Evolutionary conservation across 2,888 invertebrate genomes (phyloP), one percentile per base, ranked within the genome.

Genomic region (Drosophila histrio): DNA sequence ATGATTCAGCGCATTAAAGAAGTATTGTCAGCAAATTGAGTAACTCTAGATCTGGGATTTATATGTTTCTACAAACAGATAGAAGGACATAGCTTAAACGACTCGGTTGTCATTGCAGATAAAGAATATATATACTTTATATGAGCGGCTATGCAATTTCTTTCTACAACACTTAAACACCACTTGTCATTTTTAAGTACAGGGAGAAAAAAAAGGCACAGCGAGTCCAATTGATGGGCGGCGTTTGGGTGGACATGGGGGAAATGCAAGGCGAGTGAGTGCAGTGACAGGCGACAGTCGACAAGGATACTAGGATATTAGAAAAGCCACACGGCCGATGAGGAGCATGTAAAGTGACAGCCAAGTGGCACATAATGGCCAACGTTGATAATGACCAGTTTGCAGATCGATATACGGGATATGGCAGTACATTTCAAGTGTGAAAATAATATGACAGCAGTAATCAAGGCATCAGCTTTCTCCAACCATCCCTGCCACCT

Each of bases 381-480:
- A 65, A 58, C 60, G 41, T 44, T 73, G 73, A 80, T 83, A 86
- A 83, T 83, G 86, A 77, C 76, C 71, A 66, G 47, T 47, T 39
- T 32, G 50, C 60, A 70, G 70, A 78, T 80, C 80, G 77, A 77
- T 72, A 73, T 50, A 53, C n/a, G 30, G 28, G 21, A 50, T 59
- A 58, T 50, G 50, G 34, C 46, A 58, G 74, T 52, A 54, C 65
- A 79, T 81, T 82, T 84, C 68, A 79, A 87, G 84, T 84, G 87
- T 84, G 81, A 81, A 84, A 77, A 87, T 87, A 81, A 87, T 81
- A 84, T 81, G 87, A 84, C 84, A 84, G 76, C 62, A 66, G 84
- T 84, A 81, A 86, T 87, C 87, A 81, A 75, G 72, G 68, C 61
- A 63, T 34, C 64, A 72, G 64, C 59, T 39, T 41, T 38, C 8